Evolutionary conservation across 2,113 vertebrate species (phyloP), one percentile per base, ranked within the genome.

Genomic region (Lepisosteus oculatus): DNA sequence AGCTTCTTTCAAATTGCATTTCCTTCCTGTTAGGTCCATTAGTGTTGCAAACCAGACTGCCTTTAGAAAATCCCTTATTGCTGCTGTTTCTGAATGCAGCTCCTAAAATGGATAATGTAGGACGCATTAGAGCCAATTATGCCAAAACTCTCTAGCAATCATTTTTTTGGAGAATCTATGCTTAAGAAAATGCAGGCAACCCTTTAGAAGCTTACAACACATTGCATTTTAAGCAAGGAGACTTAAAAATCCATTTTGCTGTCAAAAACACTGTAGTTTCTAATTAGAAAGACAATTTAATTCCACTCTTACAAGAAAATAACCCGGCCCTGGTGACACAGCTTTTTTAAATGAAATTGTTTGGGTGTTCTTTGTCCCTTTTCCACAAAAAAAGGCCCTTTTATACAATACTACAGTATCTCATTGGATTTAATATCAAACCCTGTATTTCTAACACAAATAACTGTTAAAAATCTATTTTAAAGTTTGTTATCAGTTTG

Each of bases 1-100:
- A 94, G 92, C 92, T 93, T 92, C 92, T 94, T 95, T 94, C 92
- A 93, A 95, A 95, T 94, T 94, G 92, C 93, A 95, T 95, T 96
- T 95, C 93, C 95, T 94, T 94, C 92, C 93, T 92, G 91, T 94
- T 93, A 93, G 85, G 87, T 90, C 94, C 92, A 96, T 98, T 95
- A 97, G 93, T 77, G 88, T 86, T 74, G 76, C 72, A 89, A 91
- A 90, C 90, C 94, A 93, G 92, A 94, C 92, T 90, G 92, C 92
- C 93, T 94, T 92, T 89, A 92, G 92, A 94, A 93, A 92, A 90
- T 87, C 88, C 91, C 92, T 92, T 90, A 92, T 93, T 92, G 91
- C 89, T 83, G 89, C 93, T 93, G 87, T 91, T 93, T 95, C 90
- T 92, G 88, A 92, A 88, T 93, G 90, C 83, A 86, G 88, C 90